Conservation (phyloP, 2,797 vertebrate genomes). For the Danio tinwini region DNA sequence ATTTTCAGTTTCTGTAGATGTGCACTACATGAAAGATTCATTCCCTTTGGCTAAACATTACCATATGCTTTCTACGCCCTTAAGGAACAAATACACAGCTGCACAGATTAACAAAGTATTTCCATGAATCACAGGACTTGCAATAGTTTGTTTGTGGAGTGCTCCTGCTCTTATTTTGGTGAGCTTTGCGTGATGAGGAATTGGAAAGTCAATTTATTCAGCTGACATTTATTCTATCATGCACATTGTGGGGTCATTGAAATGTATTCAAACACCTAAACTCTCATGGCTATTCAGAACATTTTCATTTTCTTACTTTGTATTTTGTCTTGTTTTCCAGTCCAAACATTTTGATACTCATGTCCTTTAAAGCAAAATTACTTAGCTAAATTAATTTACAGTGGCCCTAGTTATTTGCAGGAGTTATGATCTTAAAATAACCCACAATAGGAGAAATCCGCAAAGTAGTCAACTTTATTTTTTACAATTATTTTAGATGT, state of each 20-base stretch:
- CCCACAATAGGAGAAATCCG: too few species aligned
- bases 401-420: too few species aligned
- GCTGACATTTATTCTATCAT: constrained; percentile 16
- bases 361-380: too few species aligned
- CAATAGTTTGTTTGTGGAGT: background rate
- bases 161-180: background rate
- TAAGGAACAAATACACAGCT: background rate
- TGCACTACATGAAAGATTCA: background rate
- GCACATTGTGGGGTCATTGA: background rate
- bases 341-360: too few species aligned
- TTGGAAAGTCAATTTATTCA: background rate
- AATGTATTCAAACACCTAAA: background rate
- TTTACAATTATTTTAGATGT: too few species aligned
- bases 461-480: too few species aligned
- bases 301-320: background rate
- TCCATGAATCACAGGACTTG: background rate
- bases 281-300: background rate
- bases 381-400: too few species aligned
- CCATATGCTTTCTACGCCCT: background rate
- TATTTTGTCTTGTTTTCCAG: background rate
- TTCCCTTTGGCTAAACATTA: constrained; percentile 23
- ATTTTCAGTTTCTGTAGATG: constrained; percentile 18
- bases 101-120: constrained; percentile 8
- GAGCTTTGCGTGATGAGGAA: background rate
- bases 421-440: too few species aligned